phyloP scores from a whole-genome alignment of 2,113 vertebrate species.

The Barnardius zonarius region DNA sequence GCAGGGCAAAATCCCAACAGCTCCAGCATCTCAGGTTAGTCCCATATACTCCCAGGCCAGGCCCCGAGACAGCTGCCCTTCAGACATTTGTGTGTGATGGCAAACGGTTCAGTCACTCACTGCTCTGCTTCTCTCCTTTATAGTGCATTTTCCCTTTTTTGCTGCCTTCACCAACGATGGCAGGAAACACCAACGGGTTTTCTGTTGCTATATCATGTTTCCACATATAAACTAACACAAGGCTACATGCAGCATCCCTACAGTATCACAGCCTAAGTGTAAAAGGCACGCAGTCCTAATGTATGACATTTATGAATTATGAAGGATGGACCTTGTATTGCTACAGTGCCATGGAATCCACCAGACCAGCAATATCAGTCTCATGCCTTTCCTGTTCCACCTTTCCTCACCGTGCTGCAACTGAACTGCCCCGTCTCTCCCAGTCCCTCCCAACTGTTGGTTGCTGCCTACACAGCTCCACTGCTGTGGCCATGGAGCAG shows the following conservation, averaged over 20 bases:
- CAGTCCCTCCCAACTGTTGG: accelerated
- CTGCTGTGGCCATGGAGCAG: accelerated
- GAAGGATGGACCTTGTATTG: not conserved
- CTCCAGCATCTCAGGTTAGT: not conserved
- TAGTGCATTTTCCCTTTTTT: not conserved
- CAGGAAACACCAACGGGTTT: not conserved
- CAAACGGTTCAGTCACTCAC: not conserved
- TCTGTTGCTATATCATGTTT: not conserved
- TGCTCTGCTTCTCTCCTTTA: not conserved
- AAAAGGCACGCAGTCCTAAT: not conserved
- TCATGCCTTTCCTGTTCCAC: not conserved
- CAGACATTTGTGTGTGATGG: not conserved
- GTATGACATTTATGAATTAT: not conserved
- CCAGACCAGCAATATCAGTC: not conserved
- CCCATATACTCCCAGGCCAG: not conserved
- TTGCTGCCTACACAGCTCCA: not conserved
- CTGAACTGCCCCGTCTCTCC: not conserved
- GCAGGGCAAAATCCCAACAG: not conserved
- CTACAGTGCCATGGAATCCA: not conserved
- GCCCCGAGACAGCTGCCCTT: not conserved
- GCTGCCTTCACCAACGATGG: not conserved
- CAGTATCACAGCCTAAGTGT: not conserved
- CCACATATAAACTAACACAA: not conserved
- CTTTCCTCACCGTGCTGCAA: accelerated
- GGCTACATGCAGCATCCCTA: not conserved